These are phyloP conservation scores for Amphipoea oculea DNA, from an alignment of 2,888 invertebrate genomes.

Conservation along the genomic window DNA sequence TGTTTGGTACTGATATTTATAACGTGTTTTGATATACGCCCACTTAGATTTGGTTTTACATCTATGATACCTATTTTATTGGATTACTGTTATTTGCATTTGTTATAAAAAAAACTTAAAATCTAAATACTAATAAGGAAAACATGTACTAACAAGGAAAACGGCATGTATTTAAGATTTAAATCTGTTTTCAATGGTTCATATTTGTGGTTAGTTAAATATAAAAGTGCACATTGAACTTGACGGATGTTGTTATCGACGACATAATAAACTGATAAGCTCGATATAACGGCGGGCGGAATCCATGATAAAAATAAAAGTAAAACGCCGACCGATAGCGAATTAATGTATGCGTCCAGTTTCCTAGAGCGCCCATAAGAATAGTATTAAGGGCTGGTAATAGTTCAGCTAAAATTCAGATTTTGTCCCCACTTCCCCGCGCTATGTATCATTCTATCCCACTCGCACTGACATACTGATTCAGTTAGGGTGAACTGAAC, in stretches of 20 bases:
- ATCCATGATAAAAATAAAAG: slow-evolving; percentile 28
- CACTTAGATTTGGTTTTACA: slow-evolving; percentile 30
- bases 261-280: slow-evolving; percentile 27
- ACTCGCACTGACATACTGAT: too few relatives aligned
- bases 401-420: too few relatives aligned
- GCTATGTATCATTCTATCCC: too few relatives aligned
- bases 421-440: too few relatives aligned
- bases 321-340: slow-evolving; percentile 32
- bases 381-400: too few relatives aligned
- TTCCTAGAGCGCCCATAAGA: slow-evolving; percentile 26
- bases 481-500: too few relatives aligned
- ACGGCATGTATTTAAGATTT: neutral
- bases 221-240: slow-evolving; percentile 15
- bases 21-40: slow-evolving; percentile 28
- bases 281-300: slow-evolving; percentile 12
- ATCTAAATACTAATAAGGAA: neutral
- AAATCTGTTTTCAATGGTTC: slow-evolving; percentile 14
- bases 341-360: slow-evolving; percentile 37
- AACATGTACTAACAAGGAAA: neutral
- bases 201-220: slow-evolving; percentile 3
- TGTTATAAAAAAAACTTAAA: neutral
- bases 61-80: slow-evolving; percentile 9
- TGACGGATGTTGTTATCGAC: slow-evolving; percentile 51
- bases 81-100: neutral
- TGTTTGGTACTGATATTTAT: slow-evolving; percentile 35